Evolutionary conservation across 2,797 vertebrate genomes (phyloP).

Genomic region (Macropus fuliginosus): DNA sequence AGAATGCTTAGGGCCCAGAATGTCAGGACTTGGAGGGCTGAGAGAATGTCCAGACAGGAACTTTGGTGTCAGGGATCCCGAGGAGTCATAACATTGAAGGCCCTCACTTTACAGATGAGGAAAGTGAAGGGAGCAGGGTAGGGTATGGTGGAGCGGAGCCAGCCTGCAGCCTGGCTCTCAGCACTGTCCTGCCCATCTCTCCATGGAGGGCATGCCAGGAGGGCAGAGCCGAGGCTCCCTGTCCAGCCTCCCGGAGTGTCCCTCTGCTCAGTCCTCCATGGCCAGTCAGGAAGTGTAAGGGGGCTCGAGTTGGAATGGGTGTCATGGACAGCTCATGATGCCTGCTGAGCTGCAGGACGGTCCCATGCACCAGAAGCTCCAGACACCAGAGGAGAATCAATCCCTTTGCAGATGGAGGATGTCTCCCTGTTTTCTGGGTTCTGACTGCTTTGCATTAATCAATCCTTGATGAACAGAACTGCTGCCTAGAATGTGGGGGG

Average conservation of each 20-base stretch:
- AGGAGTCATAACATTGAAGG: too few species aligned
- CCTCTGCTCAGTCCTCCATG: conserved; percentile 1
- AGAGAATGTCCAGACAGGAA: too few species aligned
- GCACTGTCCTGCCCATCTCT: too few species aligned
- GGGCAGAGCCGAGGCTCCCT: background rate
- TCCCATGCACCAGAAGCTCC: background rate
- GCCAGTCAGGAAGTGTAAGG: conserved; percentile 14
- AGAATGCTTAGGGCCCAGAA: background rate
- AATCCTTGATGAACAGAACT: conserved; percentile 41
- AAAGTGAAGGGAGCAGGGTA: too few species aligned
- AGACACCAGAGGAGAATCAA: conserved; percentile 12
- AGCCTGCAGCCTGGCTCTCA: too few species aligned
- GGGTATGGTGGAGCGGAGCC: too few species aligned
- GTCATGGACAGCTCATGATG: conserved; percentile 17
- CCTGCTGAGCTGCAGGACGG: too few species aligned
- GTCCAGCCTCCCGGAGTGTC: background rate
- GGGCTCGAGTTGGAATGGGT: conserved; percentile 2
- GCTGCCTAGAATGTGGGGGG: too few species aligned
- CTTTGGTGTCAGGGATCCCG: too few species aligned
- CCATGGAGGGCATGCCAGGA: too few species aligned
- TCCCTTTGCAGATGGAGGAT: conserved; percentile 26
- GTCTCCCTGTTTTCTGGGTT: conserved; percentile 29
- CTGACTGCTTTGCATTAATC: conserved; percentile 32
- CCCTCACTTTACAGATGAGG: too few species aligned
- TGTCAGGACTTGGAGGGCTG: too few species aligned